These are phyloP conservation scores for Julus scanicus DNA, from an alignment of 2,888 invertebrate species.

Conservation along the genomic window DNA sequence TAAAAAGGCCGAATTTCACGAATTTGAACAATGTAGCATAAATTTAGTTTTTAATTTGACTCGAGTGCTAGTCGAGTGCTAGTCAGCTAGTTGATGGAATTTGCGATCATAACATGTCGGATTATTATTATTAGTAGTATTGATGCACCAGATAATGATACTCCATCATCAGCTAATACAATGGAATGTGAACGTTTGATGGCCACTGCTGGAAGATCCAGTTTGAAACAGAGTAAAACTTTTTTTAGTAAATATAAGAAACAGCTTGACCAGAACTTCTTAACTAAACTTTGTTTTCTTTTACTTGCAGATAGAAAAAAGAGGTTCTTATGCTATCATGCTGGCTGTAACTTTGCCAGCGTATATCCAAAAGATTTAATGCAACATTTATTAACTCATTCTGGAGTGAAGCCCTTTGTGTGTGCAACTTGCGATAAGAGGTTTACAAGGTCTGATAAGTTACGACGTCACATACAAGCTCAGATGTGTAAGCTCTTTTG, in stretches of 20 bases:
- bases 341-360: slow-evolving; percentile 48
- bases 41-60: background rate
- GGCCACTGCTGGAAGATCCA: background rate
- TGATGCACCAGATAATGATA: background rate
- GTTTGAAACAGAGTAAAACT: background rate
- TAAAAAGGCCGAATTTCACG: background rate
- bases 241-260: background rate
- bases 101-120: too few species aligned
- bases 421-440: too few species aligned
- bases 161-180: background rate
- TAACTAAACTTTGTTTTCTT: background rate
- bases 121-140: too few species aligned
- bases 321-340: slow-evolving; percentile 6
- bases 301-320: background rate
- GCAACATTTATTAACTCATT: slow-evolving; percentile 51
- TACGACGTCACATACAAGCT: too few species aligned
- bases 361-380: slow-evolving; percentile 50
- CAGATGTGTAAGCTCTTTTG: too few species aligned
- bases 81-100: too few species aligned
- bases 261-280: background rate
- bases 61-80: background rate
- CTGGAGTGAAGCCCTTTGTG: slow-evolving; percentile 52
- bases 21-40: too few species aligned
- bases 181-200: background rate
- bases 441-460: too few species aligned